A percentile compares a stretch with the other conserved stretches of the same genome.
Conservation (phyloP, 2,113 vertebrate genomes). For the Callocephalon fimbriatum region DNA sequence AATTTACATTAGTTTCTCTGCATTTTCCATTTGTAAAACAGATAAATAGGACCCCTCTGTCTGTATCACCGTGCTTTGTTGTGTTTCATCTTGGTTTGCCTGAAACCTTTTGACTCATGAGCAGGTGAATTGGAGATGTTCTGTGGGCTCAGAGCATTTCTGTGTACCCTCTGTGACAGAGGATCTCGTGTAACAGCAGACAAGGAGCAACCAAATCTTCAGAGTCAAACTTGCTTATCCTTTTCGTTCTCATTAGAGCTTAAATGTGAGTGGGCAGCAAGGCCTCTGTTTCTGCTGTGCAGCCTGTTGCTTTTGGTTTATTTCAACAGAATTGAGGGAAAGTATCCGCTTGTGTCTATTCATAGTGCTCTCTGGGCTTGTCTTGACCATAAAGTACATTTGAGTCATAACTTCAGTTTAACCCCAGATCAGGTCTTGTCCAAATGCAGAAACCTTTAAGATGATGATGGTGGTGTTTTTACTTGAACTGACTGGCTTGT, state of each 20-base stretch:
- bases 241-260: not conserved
- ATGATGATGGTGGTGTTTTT: not conserved
- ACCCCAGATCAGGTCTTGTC: not conserved
- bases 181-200: not conserved
- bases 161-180: not conserved
- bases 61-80: not conserved
- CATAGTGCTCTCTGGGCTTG: not conserved
- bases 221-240: not conserved
- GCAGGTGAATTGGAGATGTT: not conserved
- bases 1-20: not conserved
- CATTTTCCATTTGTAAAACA: not conserved
- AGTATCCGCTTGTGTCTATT: rapidly evolving
- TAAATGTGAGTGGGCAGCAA: rapidly evolving
- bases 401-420: not conserved
- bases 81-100: not conserved
- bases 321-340: not conserved
- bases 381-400: not conserved
- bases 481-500: not conserved
- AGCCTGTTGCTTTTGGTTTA: not conserved
- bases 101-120: not conserved
- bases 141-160: not conserved
- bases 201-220: not conserved
- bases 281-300: not conserved
- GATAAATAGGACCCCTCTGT: not conserved
- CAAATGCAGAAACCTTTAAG: not conserved